Percentiles rank a stretch among this genome's conserved stretches.
Conservation (phyloP, 2,113 vertebrate genomes). For the Nycticebus coucang region DNA sequence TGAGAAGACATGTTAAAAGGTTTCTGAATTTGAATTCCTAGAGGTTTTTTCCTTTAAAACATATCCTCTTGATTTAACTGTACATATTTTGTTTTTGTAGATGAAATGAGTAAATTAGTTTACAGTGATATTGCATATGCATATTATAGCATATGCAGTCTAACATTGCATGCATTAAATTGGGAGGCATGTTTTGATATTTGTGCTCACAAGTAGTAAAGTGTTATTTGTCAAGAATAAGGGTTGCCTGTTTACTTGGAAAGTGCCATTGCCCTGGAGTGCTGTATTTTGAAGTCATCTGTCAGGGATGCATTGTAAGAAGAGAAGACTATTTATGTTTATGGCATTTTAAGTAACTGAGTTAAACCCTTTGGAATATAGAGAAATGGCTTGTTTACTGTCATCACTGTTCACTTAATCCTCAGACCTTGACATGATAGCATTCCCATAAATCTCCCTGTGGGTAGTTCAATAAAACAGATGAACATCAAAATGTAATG, state of each 20-base stretch:
- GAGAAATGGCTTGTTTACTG: conserved; percentile 83
- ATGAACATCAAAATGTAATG: conserved; percentile 78
- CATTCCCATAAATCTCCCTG: conserved; percentile 78
- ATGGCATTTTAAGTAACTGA: conserved; percentile 87
- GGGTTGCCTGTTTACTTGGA: conserved; percentile 54
- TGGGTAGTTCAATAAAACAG: conserved; percentile 78
- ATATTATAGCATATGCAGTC: background rate
- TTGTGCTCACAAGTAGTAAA: conserved; percentile 57
- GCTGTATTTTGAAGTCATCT: conserved; percentile 81
- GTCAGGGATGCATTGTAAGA: conserved; percentile 76
- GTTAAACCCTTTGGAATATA: conserved; percentile 83
- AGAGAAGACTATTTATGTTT: conserved; percentile 85
- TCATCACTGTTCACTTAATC: conserved; percentile 85
- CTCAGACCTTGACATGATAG: conserved; percentile 82
- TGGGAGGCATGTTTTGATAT: conserved; percentile 44
- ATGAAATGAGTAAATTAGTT: conserved; percentile 44
- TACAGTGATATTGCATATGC: background rate
- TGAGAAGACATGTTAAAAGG: background rate
- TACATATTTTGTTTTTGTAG: background rate
- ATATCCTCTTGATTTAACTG: background rate
- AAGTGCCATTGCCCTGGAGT: conserved; percentile 77
- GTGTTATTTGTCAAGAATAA: conserved; percentile 74
- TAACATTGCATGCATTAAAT: conserved; percentile 10
- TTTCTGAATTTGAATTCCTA: conserved; percentile 24
- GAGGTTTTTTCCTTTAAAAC: background rate